These are phyloP conservation scores for Cephalotes varians DNA, from an alignment of 2,888 invertebrate species.

Conservation along the genomic window DNA sequence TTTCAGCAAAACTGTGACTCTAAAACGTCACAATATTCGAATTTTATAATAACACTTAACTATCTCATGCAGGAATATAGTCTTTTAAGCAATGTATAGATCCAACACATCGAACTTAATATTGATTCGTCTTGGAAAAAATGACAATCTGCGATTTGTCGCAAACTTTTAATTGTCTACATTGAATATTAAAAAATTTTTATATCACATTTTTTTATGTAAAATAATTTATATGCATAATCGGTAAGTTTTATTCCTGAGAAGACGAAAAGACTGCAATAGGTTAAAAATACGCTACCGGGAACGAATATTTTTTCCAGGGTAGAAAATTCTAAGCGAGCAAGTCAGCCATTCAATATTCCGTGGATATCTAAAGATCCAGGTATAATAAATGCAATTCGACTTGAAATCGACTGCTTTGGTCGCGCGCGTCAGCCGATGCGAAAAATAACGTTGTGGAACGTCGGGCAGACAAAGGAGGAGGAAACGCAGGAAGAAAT, in stretches of 20 bases:
- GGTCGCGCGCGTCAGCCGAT: slow-evolving; percentile 29
- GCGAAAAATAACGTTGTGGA: slow-evolving; percentile 40
- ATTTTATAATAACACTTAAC: background rate
- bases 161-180: no score
- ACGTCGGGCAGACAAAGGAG: slow-evolving; percentile 18
- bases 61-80: background rate
- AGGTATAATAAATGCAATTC: slow-evolving; percentile 40
- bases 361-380: slow-evolving; percentile 2
- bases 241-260: background rate
- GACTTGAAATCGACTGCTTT: slow-evolving; percentile 33
- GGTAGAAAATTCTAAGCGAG: background rate
- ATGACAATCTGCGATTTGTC: background rate
- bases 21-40: background rate
- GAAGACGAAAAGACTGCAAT: background rate
- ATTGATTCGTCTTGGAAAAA: background rate
- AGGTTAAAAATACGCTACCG: background rate
- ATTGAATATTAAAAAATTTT: background rate
- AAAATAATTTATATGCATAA: background rate
- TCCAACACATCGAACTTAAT: background rate
- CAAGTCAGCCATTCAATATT: slow-evolving; percentile 6
- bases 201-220: background rate
- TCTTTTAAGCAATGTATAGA: background rate
- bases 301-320: background rate
- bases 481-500: slow-evolving; percentile 26
- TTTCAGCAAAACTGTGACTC: no score